Conservation (phyloP, 2,113 vertebrate species). For the Pteruthius melanotis region DNA sequence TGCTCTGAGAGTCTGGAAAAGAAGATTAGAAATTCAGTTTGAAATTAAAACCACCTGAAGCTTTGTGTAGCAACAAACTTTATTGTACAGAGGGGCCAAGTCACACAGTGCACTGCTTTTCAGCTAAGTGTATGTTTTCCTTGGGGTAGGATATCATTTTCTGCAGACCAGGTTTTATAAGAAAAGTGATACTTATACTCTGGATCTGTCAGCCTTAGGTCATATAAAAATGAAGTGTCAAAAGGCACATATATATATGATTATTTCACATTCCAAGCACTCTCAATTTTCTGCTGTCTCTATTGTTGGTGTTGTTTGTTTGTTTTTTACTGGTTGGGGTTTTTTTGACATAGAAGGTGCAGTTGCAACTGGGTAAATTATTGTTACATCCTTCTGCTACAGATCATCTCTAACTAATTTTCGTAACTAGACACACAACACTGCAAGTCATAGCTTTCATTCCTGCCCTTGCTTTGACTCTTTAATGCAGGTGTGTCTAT, state of each 20-base stretch:
- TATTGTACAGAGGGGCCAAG: background rate
- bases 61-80: slow-evolving; percentile 27
- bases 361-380: background rate
- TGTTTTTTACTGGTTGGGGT: background rate
- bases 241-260: background rate
- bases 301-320: background rate
- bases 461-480: background rate
- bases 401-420: background rate
- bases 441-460: background rate
- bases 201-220: slow-evolving; percentile 47
- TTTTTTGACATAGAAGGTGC: background rate
- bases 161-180: slow-evolving; percentile 34
- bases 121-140: background rate
- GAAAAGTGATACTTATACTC: slow-evolving; percentile 26
- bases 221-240: slow-evolving; percentile 50
- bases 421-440: background rate
- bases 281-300: background rate
- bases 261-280: slow-evolving; percentile 20
- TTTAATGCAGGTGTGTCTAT: background rate
- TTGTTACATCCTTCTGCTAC: background rate
- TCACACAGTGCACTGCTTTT: background rate
- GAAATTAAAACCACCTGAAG: slow-evolving; percentile 60
- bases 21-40: slow-evolving; percentile 51
- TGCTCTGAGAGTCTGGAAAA: slow-evolving; percentile 78
- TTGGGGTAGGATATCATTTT: slow-evolving; percentile 33